A percentile compares a stretch with the other conserved stretches of the same genome.
These are phyloP conservation scores for Temnothorax nylanderi DNA, from an alignment of 1,140 invertebrate genomes.

Conservation along the genomic window DNA sequence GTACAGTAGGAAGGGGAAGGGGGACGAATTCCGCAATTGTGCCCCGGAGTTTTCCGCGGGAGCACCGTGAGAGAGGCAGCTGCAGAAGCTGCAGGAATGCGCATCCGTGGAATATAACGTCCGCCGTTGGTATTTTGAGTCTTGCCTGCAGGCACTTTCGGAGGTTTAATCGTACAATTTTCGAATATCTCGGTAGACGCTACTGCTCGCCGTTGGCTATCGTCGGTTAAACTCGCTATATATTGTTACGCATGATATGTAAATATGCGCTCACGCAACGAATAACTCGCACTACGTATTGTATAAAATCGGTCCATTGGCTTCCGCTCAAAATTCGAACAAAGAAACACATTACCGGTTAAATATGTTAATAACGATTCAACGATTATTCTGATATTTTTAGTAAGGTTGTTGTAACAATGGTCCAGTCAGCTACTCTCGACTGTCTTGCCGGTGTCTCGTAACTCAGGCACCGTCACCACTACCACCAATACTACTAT, in stretches of 20 bases:
- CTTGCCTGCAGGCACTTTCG: conserved; percentile 66
- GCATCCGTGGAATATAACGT: conserved; percentile 63
- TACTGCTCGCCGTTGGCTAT: conserved; percentile 26
- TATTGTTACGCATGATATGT: conserved; percentile 30
- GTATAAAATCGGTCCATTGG: no score
- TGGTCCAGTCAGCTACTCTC: no score
- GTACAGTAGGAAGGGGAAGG: not conserved
- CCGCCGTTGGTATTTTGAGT: conserved; percentile 68
- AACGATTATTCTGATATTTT: no score
- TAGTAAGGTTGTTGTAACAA: no score
- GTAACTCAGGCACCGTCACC: no score
- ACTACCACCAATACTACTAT: no score
- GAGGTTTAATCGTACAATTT: conserved; percentile 71
- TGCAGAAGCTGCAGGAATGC: conserved; percentile 37
- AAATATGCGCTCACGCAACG: no score
- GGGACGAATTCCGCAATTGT: conserved; percentile 39
- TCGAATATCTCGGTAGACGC: conserved; percentile 67
- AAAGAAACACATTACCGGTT: no score
- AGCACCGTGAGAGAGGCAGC: conserved; percentile 57
- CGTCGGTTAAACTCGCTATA: conserved; percentile 1
- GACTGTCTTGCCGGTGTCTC: no score
- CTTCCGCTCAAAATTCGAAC: no score
- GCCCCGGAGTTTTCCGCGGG: conserved; percentile 60
- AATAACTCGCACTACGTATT: no score
- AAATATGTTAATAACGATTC: no score